Conservation (phyloP, 2,888 invertebrate genomes). For the Gnatocerus cornutus region DNA sequence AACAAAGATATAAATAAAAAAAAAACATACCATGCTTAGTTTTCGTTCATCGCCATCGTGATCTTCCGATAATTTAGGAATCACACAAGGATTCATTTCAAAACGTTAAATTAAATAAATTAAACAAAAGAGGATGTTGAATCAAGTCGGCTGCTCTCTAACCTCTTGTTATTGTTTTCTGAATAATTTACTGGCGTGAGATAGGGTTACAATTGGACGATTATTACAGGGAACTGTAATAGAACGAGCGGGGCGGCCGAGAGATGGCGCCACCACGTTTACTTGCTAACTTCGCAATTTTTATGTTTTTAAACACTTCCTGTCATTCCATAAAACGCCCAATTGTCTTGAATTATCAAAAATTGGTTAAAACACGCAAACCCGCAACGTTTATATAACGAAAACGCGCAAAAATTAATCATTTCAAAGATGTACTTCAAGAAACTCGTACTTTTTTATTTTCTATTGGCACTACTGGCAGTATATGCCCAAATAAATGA, state of each 20-base stretch:
- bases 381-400: too few species aligned
- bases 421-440: not conserved
- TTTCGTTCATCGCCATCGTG: constrained; percentile 76
- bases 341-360: too few species aligned
- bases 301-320: too few species aligned
- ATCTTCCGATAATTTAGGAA: constrained; percentile 74
- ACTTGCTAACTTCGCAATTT: too few species aligned
- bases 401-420: too few species aligned
- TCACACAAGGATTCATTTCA: constrained; percentile 72
- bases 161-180: constrained; percentile 27
- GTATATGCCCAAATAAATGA: not conserved
- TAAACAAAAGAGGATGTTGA: constrained; percentile 19
- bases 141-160: constrained; percentile 4
- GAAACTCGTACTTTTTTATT: not conserved
- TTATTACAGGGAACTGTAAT: not conserved
- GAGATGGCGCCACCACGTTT: too few species aligned
- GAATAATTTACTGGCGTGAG: constrained; percentile 3
- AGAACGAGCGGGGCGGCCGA: too few species aligned
- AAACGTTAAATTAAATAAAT: constrained; percentile 11
- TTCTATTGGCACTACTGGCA: not conserved
- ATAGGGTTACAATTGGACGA: constrained; percentile 20
- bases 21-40: constrained; percentile 75
- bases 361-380: too few species aligned
- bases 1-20: constrained; percentile 34
- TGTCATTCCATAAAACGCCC: too few species aligned